Evolutionary conservation across 1,140 invertebrate species (phyloP).

Genomic region (Antheraea mylitta): DNA sequence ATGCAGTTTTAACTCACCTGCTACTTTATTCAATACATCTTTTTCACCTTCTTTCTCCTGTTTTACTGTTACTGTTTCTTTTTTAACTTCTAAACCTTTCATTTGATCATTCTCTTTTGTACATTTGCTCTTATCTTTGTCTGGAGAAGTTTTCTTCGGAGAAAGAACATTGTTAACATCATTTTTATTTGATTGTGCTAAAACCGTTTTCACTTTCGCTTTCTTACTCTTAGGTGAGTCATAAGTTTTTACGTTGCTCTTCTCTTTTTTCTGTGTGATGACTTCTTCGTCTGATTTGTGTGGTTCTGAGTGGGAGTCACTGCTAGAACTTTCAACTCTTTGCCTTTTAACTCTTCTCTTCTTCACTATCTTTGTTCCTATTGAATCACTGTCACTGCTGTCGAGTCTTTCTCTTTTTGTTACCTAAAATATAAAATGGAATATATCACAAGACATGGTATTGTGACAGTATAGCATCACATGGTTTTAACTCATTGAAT

Average conservation of each 20-base stretch:
- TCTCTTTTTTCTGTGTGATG: conserved; percentile 32
- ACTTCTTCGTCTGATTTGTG: conserved; percentile 16
- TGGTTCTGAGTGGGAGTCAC: conserved; percentile 35
- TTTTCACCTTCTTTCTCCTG: not conserved
- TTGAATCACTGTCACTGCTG: conserved; percentile 37
- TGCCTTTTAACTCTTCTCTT: conserved; percentile 54
- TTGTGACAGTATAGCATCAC: no score
- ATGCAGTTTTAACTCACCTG: not conserved
- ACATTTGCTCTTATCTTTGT: conserved; percentile 22
- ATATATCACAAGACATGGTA: no score
- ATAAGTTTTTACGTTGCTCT: conserved; percentile 40
- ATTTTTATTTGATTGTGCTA: conserved; percentile 3
- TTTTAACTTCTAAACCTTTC: conserved; percentile 20
- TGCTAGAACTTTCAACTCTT: conserved; percentile 61
- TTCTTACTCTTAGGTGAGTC: conserved; percentile 52
- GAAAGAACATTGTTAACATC: not conserved
- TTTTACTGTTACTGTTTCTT: conserved; percentile 14
- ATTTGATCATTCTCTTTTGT: conserved; percentile 12
- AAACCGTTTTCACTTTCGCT: conserved; percentile 28
- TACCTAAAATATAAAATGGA: not conserved
- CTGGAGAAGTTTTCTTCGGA: not conserved
- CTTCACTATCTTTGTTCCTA: conserved; percentile 27
- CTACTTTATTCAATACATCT: not conserved
- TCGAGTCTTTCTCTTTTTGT: conserved; percentile 43
- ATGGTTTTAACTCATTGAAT: no score